A percentile compares a stretch with the other conserved stretches of the same genome.
These are phyloP conservation scores for Cyprinella venusta DNA, from an alignment of 2,797 vertebrate genomes.

Conservation along the genomic window DNA sequence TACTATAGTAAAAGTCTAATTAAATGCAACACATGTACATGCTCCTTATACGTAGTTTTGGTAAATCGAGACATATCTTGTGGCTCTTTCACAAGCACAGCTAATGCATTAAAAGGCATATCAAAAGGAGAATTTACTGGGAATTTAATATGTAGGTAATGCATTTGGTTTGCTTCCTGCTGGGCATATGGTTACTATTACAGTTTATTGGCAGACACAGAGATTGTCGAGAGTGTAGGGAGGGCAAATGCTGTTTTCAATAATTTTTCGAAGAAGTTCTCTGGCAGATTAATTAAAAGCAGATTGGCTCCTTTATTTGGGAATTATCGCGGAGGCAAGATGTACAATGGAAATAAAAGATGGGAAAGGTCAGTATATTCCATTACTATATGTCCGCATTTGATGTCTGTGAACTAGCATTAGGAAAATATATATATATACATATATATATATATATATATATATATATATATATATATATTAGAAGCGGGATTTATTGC, in stretches of 20 bases:
- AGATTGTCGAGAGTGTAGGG: constrained; percentile 40
- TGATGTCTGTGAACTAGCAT: constrained; percentile 26
- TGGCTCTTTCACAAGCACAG: constrained; percentile 51
- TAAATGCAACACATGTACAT: constrained; percentile 40
- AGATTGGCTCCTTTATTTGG: constrained; percentile 47
- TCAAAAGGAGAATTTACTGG: constrained; percentile 59
- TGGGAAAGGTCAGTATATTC: constrained; percentile 49
- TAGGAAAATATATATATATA: neutral
- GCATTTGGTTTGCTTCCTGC: constrained; percentile 50
- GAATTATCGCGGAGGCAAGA: constrained; percentile 48
- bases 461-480: no score
- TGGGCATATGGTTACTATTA: constrained; percentile 61
- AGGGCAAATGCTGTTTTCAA: constrained; percentile 52
- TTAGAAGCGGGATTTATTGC: constrained; percentile 18
- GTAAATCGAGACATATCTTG: constrained; percentile 50
- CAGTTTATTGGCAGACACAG: constrained; percentile 39
- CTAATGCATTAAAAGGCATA: constrained; percentile 58
- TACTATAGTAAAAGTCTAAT: constrained; percentile 13
- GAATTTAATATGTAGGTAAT: constrained; percentile 60
- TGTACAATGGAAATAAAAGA: constrained; percentile 47
- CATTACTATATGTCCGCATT: constrained; percentile 27
- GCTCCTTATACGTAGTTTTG: constrained; percentile 23
- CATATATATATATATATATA: no score
- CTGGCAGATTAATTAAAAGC: constrained; percentile 52
- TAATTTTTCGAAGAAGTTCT: constrained; percentile 47